Percentiles rank a stretch among this genome's conserved stretches.
These are phyloP conservation scores for Plectus sambesii DNA, from an alignment of 1,140 invertebrate genomes.

Conservation along the genomic window DNA sequence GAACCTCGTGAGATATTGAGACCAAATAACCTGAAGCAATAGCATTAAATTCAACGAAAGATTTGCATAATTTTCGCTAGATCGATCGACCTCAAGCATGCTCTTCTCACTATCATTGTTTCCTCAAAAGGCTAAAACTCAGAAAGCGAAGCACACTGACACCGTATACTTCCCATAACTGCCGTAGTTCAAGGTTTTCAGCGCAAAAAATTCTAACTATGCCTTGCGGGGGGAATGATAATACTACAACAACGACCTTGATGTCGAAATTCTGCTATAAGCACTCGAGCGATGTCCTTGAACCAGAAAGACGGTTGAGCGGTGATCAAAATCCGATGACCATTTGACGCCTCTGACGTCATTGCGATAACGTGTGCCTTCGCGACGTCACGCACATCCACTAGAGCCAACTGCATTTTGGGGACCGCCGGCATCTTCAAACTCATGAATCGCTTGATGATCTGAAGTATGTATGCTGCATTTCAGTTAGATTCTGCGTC, in stretches of 20 bases:
- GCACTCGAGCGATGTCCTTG: constrained; percentile 47
- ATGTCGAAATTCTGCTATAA: constrained; percentile 42
- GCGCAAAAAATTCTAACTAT: constrained; percentile 14
- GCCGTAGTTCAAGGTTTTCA: too few species aligned
- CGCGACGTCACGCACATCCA: constrained; percentile 55
- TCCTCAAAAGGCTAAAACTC: too few species aligned
- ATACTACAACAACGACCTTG: too few species aligned
- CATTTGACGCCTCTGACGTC: constrained; percentile 49
- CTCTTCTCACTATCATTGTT: too few species aligned
- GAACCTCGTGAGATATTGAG: constrained; percentile 49
- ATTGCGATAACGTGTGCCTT: constrained; percentile 53
- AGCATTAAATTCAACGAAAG: too few species aligned
- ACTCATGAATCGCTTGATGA: constrained; percentile 49
- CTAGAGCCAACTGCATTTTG: constrained; percentile 49
- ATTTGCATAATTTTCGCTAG: too few species aligned
- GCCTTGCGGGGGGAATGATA: too few species aligned
- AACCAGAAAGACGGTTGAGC: constrained; percentile 47
- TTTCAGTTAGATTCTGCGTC: too few species aligned
- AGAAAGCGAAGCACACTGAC: too few species aligned
- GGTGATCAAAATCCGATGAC: constrained; percentile 46
- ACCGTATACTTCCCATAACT: too few species aligned
- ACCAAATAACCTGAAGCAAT: constrained; percentile 51
- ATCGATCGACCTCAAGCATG: too few species aligned
- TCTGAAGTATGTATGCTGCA: constrained; percentile 34
- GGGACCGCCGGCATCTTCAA: constrained; percentile 50